Evolutionary conservation across 2,113 vertebrate genomes (phyloP).

Genomic region (Stomatorhinus ivindoensis): DNA sequence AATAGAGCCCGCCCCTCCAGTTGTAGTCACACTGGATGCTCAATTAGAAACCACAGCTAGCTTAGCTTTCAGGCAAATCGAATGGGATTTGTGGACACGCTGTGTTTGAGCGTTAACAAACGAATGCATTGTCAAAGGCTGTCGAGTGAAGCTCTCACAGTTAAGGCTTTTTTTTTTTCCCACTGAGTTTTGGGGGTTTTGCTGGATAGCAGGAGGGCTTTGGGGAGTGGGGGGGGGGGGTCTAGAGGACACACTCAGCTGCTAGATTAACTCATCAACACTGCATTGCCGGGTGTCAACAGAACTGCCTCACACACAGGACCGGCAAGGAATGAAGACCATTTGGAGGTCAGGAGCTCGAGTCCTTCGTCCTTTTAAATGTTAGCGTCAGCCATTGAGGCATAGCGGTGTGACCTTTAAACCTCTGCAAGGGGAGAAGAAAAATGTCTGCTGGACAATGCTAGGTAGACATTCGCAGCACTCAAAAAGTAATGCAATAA

Average conservation of each 20-base stretch:
- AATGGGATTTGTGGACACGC: constrained; percentile 25
- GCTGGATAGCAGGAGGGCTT: constrained; percentile 45
- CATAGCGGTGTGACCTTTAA: constrained; percentile 55
- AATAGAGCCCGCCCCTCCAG: constrained; percentile 3
- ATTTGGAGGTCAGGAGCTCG: constrained; percentile 66
- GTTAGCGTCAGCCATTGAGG: constrained; percentile 64
- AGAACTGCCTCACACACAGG: constrained; percentile 69
- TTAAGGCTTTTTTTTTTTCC: constrained; percentile 42
- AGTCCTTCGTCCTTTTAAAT: constrained; percentile 58
- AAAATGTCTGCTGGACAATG: constrained; percentile 27
- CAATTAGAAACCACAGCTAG: constrained; percentile 14
- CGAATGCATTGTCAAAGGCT: constrained; percentile 2
- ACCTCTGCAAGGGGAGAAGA: constrained; percentile 48
- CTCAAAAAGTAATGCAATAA: not conserved
- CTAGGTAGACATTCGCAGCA: constrained; percentile 3
- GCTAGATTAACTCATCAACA: constrained; percentile 76
- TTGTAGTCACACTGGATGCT: constrained; percentile 32
- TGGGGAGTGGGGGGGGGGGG: constrained; percentile 19
- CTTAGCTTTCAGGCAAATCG: constrained; percentile 22
- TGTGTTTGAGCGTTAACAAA: not conserved
- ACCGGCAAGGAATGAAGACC: constrained; percentile 67
- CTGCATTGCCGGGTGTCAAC: constrained; percentile 71
- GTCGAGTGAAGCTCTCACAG: constrained; percentile 38
- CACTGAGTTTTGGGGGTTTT: constrained; percentile 44
- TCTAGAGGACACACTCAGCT: constrained; percentile 69